These are phyloP conservation scores for Latrodectus elegans DNA, from an alignment of 2,888 invertebrate species.

Conservation along the genomic window DNA sequence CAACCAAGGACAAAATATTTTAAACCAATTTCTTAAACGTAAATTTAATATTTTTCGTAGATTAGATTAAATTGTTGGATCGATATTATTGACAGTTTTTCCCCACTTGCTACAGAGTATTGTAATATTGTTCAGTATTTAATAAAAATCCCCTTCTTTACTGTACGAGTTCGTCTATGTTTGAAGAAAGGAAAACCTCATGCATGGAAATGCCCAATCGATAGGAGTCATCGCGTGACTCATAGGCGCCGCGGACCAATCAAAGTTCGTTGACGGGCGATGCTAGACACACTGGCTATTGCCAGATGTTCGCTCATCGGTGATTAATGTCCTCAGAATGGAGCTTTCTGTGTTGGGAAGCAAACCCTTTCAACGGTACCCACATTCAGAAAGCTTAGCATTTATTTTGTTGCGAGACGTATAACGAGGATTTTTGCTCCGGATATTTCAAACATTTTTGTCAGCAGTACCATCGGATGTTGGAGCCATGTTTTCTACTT, in stretches of 20 bases:
- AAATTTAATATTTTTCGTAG: too few relatives aligned
- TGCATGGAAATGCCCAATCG: conserved; percentile 6
- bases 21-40: too few relatives aligned
- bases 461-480: background rate
- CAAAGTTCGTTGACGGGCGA: conserved; percentile 28
- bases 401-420: too few relatives aligned
- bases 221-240: conserved; percentile 33
- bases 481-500: background rate
- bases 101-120: too few relatives aligned
- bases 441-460: background rate
- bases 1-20: too few relatives aligned
- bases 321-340: conserved; percentile 15
- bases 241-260: conserved; percentile 39
- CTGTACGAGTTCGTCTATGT: background rate
- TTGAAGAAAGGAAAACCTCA: background rate
- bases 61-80: too few relatives aligned
- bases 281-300: conserved; percentile 1
- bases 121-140: too few relatives aligned
- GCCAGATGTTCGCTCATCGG: background rate
- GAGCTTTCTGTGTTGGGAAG: background rate
- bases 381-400: too few relatives aligned
- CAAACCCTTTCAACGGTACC: conserved; percentile 1
- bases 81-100: too few relatives aligned
- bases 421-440: too few relatives aligned
- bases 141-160: too few relatives aligned